Base-by-base conservation (phyloP, 1,140 invertebrate species). In the Paraescarpia echinospica region DNA sequence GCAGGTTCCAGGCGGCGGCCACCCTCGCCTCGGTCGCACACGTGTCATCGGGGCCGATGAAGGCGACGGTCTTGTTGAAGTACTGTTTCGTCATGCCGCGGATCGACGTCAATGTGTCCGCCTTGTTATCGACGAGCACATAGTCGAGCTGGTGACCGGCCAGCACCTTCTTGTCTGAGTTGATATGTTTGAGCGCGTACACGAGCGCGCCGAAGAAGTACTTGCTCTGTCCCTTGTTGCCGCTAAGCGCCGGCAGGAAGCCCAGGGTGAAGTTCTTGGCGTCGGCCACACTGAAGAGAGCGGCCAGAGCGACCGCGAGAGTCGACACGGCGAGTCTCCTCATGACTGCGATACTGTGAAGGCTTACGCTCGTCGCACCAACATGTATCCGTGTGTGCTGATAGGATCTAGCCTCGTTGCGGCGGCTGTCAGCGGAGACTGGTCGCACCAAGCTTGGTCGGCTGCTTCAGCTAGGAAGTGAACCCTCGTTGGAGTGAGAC, bases 21-120 rank as follows among this genome's bases (percentile, higher is more conserved):
- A 99, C 97, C 93, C 98, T 98, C 6, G 98, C 98, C 96, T 99
- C 99, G 5, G 99, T 98, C 94, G 97, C 97, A 96, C 99, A 99
- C 18, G 98, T 97, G 89, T 98, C 98, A 96, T 99, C 99, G 0
- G 98, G 99, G 0, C 99, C 99, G 94, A 99, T 98, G 96, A 99
- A 99, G n/a, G 98, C 99, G 9, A 98, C 97, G 35, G 99, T 98
- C 34, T 98, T 97, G 48, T 98, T 97, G 95, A 98, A 98, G 95
- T 98, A 97, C 97, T 99, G 98, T 94, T 99, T 98, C 89, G 98
- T 98, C 95, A 99, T 97, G 93, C 97, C 97, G 92, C 97, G 97
- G 14, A 98, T 99, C 91, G 98, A 98, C 93, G 97, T 96, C 89
- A 98, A 97, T 35, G 98, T 98, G 93, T 98, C 97, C 90, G 98